Evolutionary conservation across 2,888 invertebrate species (phyloP), one percentile per base, ranked within the genome.

Genomic region (Epiperipatus broadwayi): DNA sequence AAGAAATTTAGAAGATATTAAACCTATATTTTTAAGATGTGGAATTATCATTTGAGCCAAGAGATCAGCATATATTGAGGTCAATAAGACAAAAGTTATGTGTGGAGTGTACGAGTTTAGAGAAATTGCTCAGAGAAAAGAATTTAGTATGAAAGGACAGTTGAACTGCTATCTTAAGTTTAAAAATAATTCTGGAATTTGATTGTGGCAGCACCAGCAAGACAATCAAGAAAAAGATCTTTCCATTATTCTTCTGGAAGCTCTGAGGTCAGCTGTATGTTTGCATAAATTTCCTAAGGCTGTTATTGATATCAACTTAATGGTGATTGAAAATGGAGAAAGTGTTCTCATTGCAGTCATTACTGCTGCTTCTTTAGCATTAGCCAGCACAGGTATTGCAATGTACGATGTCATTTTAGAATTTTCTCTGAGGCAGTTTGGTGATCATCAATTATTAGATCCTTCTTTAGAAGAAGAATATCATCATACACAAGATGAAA

Each of bases 11-110:
- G n/a, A n/a, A n/a, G n/a, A n/a, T n/a, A n/a, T n/a, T n/a, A n/a
- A n/a, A n/a, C n/a, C n/a, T n/a, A n/a, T n/a, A n/a, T n/a, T 72
- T 68, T 63, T 83, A 16, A 75, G 76, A 57, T 71, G 75, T 3
- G 78, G 78, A 27, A 68, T 81, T 35, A 65, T 83, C 2, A 75
- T 75, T 39, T 77, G 81, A 58, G 84, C 84, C 0, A 81, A 84
- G 56, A 89, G 89, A 10, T 89, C 89, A 0, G 76, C 84, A 0
- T 89, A 87, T 50, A 69, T 89, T 45, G 89, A 89, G 66, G 64
- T 78, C 51, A 76, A 77, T 34, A 70, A 75, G 48, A 87, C 87
- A 0, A 89, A 89, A 66, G 74, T 85, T 2, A 69, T 85, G 21
- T 81, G 81, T 49, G 76, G 84, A 0, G 81, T 85, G 21, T 81